Evolutionary conservation across 2,113 vertebrate genomes (phyloP).

Genomic region (Limnothrissa miodon): DNA sequence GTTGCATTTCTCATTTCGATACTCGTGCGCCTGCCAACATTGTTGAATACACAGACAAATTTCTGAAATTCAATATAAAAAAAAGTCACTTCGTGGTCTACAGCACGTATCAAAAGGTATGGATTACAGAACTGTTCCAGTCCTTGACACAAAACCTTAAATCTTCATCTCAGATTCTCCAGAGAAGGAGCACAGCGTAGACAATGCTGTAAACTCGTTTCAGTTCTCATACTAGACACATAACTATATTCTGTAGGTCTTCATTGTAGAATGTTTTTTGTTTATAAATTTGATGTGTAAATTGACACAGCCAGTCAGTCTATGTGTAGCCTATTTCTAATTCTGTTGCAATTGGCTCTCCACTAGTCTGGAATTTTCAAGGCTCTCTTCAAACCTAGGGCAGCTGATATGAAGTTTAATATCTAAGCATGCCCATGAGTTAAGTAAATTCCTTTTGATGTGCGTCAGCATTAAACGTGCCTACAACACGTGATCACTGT

Average conservation of each 20-base stretch:
- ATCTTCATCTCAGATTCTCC: background rate
- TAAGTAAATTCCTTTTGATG: background rate
- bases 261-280: too few species aligned
- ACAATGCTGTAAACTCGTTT: too few species aligned
- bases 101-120: background rate
- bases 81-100: background rate
- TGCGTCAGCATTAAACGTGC: background rate
- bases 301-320: too few species aligned
- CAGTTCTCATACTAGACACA: background rate
- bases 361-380: too few species aligned
- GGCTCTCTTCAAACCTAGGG: too few species aligned
- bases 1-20: background rate
- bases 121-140: too few species aligned
- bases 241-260: background rate
- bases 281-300: too few species aligned
- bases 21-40: background rate
- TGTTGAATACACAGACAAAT: background rate
- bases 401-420: background rate
- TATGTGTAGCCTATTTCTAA: too few species aligned
- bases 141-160: background rate
- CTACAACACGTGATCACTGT: background rate
- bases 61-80: background rate
- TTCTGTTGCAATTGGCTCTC: too few species aligned
- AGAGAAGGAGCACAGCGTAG: background rate
- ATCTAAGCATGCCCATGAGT: background rate